Evolutionary conservation across 2,888 invertebrate genomes (phyloP), one percentile per base, ranked within the genome.

Genomic region (Phaonia tiefii): DNA sequence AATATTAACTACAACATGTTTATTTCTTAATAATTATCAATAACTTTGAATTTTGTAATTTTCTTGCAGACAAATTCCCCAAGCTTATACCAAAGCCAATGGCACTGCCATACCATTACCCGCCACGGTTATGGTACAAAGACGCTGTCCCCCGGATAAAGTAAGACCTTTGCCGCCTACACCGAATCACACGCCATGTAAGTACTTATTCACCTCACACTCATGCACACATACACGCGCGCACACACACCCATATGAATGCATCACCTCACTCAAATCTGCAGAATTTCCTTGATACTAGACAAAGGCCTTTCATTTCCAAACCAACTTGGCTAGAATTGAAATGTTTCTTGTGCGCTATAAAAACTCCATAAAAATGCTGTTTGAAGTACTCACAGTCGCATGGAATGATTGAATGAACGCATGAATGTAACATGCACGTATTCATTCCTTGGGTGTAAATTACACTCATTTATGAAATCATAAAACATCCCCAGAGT

Each of bases 71-170:
- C 94, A 95, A 92, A 92, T 93, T 89, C 92, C 93, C 85, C 93
- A 94, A 88, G 93, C 94, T 87, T 92, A 92, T 84, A 91, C 92
- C 63, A 93, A 93, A 87, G 91, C 91, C 85, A 91, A 92, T 86
- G 94, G 94, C 87, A 95, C 95, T 84, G 95, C 95, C 87, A 96
- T 96, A 87, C 96, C 96, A 74, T 90, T 95, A 86, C 96, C 96
- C 54, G 95, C 95, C 79, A 95, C 95, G 37, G 95, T 95, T 83
- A 92, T 95, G 86, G 95, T 95, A 67, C 93, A 93, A 83, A 92
- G 95, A 83, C 93, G 95, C 90, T 95, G 95, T 85, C 95, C 95
- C 71, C 95, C 95, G 84, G 96, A 96, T 92, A 95, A 96, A 89
- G 93, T 93, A 83, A 93, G 96, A 76, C 96, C 96, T 11, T 92